These are phyloP conservation scores for Sarcophaga peregrina DNA, from an alignment of 1,140 invertebrate species.

Conservation along the genomic window DNA sequence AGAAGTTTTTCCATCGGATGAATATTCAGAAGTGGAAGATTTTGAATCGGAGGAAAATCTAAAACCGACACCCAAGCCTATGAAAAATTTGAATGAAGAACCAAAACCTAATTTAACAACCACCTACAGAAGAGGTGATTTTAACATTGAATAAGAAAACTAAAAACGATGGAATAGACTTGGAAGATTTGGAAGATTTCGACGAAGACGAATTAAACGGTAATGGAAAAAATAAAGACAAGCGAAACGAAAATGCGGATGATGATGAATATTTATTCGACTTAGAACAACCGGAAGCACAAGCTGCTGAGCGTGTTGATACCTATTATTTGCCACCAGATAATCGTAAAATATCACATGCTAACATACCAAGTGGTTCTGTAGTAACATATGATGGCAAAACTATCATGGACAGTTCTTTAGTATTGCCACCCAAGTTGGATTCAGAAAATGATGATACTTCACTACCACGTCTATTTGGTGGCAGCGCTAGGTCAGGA, in stretches of 20 bases:
- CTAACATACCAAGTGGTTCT: constrained; percentile 67
- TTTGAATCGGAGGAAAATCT: background rate
- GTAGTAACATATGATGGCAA: constrained; percentile 80
- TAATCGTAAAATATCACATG: constrained; percentile 65
- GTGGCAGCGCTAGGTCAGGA: constrained; percentile 66
- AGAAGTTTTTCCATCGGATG: background rate
- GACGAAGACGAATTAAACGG: constrained; percentile 1
- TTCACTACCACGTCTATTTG: constrained; percentile 56
- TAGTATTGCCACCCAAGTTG: constrained; percentile 70
- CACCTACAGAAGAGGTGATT: background rate
- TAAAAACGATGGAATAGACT: background rate
- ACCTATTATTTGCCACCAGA: constrained; percentile 77
- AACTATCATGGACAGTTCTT: constrained; percentile 73
- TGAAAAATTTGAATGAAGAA: background rate
- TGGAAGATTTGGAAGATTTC: constrained; percentile 7
- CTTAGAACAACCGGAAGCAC: constrained; percentile 69
- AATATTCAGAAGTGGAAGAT: background rate
- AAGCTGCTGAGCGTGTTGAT: constrained; percentile 77
- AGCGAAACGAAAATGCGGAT: constrained; percentile 40
- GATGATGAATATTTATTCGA: constrained; percentile 39
- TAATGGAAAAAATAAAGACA: background rate
- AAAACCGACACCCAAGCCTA: background rate
- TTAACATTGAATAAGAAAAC: background rate
- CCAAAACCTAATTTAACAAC: background rate
- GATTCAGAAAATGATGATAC: constrained; percentile 53